Base-by-base conservation (phyloP, 2,888 invertebrate genomes). In the Hipparchia sbordonii region DNA sequence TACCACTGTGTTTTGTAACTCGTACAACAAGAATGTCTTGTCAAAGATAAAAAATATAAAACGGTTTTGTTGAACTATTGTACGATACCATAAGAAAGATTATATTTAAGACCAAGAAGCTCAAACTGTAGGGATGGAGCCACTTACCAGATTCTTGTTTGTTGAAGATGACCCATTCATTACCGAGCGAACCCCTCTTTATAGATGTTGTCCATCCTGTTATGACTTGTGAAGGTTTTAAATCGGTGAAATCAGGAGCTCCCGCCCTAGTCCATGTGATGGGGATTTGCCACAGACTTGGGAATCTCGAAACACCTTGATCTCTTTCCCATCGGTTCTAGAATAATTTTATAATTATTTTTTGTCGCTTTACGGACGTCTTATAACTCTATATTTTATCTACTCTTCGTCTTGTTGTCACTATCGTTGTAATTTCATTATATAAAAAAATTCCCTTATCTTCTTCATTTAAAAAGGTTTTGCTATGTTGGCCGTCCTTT, bases 131-230 rank as follows among this genome's bases (percentile, higher is more conserved):
- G 4, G 12, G 66, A 54, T 10, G n/a, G 12, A 33, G 72, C 7
- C 51, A 54, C 81, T 83, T 82, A 95, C 95, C 95, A 74, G 94
- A 89, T 81, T 94, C 90, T 80, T 95, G 95, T 66, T 95, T 89
- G 82, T 96, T 96, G 73, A 95, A 93, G 46, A 96, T 87, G 7
- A 96, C 89, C 96, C 96, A 96, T 77, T 95, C 94, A 2, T 82
- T 73, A 3, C 88, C 90, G 67, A 76, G 78, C 0, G 83, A 82
- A 12, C 87, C 89, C 72, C 89, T 84, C 0, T 86, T 70, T 6
- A 93, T 83, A 0, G 79, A 74, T 1, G 82, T 81, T 0, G 79
- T 66, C 71, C 80, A 78, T 0, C 65, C 78, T 1, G 85, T 85
- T 12, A 92, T 77, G 10, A 93, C 75, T 60, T 87, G 81, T 2